These are phyloP conservation scores for Neofelis nebulosa DNA, from an alignment of 2,113 vertebrate species.

Conservation along the genomic window DNA sequence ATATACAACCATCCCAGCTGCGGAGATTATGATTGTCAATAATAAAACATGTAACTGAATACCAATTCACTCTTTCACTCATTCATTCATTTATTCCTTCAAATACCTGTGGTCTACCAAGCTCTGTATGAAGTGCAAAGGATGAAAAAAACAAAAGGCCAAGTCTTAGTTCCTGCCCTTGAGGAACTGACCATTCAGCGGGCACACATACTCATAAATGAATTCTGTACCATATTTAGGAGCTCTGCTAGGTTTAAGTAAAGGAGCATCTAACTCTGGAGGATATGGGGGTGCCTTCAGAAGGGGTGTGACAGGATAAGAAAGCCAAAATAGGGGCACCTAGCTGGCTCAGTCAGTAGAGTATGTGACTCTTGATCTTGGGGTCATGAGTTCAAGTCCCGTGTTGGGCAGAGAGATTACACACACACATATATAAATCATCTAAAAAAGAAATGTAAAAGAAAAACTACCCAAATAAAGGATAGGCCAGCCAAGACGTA, in stretches of 20 bases:
- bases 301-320: not conserved
- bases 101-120: not conserved
- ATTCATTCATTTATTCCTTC: not conserved
- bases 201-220: not conserved
- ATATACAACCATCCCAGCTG: not conserved
- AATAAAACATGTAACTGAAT: not conserved
- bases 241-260: not conserved
- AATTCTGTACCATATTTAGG: not conserved
- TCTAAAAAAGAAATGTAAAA: not conserved
- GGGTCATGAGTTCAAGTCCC: not conserved
- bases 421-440: not conserved
- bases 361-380: not conserved
- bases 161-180: not conserved
- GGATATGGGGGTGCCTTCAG: not conserved
- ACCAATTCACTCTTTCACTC: not conserved
- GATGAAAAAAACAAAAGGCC: not conserved
- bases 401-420: not conserved
- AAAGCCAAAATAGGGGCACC: not conserved
- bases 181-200: not conserved
- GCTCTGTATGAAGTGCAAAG: not conserved
- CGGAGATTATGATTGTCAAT: not conserved
- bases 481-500: not conserved
- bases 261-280: not conserved
- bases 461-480: not conserved
- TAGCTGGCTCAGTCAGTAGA: not conserved